phyloP scores from a whole-genome alignment of 2,888 invertebrate species.

The Drosophila colorata region DNA sequence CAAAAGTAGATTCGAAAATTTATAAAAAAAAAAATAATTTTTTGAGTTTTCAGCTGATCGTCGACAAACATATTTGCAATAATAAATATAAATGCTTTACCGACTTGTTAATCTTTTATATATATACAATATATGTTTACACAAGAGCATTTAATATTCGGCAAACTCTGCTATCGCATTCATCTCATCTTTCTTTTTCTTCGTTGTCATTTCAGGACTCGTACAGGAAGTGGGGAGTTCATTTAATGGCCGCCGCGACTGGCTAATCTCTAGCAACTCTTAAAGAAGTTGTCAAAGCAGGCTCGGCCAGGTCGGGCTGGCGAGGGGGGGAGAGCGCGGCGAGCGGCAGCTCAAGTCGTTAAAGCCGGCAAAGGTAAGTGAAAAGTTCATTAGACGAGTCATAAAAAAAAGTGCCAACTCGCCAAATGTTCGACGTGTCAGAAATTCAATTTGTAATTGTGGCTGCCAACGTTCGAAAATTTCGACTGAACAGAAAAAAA shows the following conservation, averaged over 20 bases:
- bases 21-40: too few relatives aligned
- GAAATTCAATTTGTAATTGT: conserved; percentile 78
- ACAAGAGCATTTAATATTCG: conserved; percentile 3
- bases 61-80: too few relatives aligned
- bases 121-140: too few relatives aligned
- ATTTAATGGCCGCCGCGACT: conserved; percentile 59
- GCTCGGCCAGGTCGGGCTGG: neutral
- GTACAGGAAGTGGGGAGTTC: conserved; percentile 52
- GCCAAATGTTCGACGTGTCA: conserved; percentile 67
- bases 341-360: conserved; percentile 36
- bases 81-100: too few relatives aligned
- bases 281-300: conserved; percentile 59
- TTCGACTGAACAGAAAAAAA: conserved; percentile 10
- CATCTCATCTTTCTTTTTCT: conserved; percentile 1
- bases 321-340: neutral
- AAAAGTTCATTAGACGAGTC: conserved; percentile 76
- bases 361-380: conserved; percentile 58
- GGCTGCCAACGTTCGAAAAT: conserved; percentile 48
- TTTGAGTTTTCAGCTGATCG: too few relatives aligned
- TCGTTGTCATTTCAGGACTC: conserved; percentile 37
- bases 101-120: too few relatives aligned
- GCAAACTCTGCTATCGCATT: neutral
- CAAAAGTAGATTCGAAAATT: too few relatives aligned
- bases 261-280: conserved; percentile 54
- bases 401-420: conserved; percentile 53